These are phyloP conservation scores for Labeo rohita DNA, from an alignment of 2,113 vertebrate genomes.

Conservation along the genomic window DNA sequence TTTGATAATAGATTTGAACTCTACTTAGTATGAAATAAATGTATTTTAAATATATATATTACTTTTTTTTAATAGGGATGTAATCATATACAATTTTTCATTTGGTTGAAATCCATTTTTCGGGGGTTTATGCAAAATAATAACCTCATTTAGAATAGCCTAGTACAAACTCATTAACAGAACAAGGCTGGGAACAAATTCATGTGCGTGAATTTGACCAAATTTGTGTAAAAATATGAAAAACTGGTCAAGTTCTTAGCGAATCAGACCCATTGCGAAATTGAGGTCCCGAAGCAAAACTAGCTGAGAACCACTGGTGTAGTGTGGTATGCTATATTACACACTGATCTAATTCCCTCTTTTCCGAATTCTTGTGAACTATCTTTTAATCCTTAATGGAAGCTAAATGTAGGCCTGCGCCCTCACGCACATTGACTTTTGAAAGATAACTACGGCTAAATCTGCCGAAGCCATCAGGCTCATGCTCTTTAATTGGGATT, in stretches of 20 bases:
- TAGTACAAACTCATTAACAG: background rate
- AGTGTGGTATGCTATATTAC: background rate
- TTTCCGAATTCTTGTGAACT: background rate
- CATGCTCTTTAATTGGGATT: conserved; percentile 60
- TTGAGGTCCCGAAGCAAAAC: background rate
- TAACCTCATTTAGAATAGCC: background rate
- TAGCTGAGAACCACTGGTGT: background rate
- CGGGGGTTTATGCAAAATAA: background rate
- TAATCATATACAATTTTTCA: too few relatives aligned
- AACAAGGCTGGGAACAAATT: background rate
- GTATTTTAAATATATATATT: too few relatives aligned
- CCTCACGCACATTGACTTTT: conserved; percentile 41
- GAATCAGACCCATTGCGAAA: background rate
- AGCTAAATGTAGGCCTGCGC: conserved; percentile 57
- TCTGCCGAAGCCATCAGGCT: conserved; percentile 51
- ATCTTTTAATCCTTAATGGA: background rate
- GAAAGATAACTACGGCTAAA: conserved; percentile 62
- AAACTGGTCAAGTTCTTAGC: background rate
- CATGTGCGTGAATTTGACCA: background rate
- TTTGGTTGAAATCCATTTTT: too few relatives aligned
- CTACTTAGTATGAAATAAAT: too few relatives aligned
- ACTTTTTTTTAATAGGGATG: too few relatives aligned
- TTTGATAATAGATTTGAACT: too few relatives aligned
- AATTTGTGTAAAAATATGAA: background rate
- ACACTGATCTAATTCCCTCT: background rate